Evolutionary conservation across 2,113 vertebrate species (phyloP), one percentile per base, ranked within the genome.

Genomic region (Tricholaema leucomelas): DNA sequence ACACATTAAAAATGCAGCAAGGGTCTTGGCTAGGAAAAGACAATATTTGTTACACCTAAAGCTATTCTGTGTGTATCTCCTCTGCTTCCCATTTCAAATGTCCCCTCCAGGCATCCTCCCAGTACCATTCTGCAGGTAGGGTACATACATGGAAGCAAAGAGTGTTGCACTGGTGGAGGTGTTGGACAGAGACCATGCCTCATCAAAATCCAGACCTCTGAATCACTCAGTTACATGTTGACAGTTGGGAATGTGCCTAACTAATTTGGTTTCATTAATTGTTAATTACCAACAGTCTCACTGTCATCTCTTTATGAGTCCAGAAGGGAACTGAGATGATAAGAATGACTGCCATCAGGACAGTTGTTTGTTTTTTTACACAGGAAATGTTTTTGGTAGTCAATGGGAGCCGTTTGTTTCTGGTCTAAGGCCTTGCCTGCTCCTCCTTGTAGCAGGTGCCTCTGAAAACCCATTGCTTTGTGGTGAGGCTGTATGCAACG

Each of bases 261-360:
- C 63, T 84, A 52, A 87, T 96, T 87, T 91, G 33, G 36, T 76
- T 60, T 87, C 3, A 0, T 79, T 92, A 14, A 35, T 65, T 90
- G 95, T 96, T 96, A 86, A 91, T 94, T 92, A 80, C 80, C 76
- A 84, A 66, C 20, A 78, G 52, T 93, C 67, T 92, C 88, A 10
- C 48, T 79, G 28, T 89, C 58, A 79, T 92, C 73, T 82, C n/a
- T 23, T 90, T 80, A 20, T 59, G 78, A 81, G 67, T 93, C 30
- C 40, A 33, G 78, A 36, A 64, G 80, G 72, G 66, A 94, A 70
- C 55, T 92, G 44, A 85, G 58, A 46, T 92, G 79, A 75, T 91
- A 90, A 88, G 38, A 58, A 66, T 91, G 36, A 31, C 46, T 81
- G 66, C 93, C 82, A 69, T 88, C 31, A 87, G 33, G 81, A 54